Evolutionary conservation across 2,113 vertebrate species (phyloP).

Genomic region (Oenanthe oenanthe): DNA sequence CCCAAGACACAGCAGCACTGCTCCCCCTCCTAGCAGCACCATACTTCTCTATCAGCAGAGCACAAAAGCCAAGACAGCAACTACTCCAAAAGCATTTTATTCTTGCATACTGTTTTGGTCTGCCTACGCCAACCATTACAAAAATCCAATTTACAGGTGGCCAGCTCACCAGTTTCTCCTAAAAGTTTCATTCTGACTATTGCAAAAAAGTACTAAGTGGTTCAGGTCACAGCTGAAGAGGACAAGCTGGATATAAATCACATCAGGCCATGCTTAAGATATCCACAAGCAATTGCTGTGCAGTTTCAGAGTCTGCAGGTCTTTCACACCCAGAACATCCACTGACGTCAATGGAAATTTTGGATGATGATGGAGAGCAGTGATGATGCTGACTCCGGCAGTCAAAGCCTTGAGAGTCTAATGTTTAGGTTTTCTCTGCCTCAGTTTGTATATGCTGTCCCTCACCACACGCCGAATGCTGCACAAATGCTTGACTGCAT

Average conservation of each 20-base stretch:
- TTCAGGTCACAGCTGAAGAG: slow-evolving; percentile 17
- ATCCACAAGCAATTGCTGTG: neutral
- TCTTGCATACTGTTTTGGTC: neutral
- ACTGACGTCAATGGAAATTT: slow-evolving; percentile 68
- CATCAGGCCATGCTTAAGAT: slow-evolving; percentile 1
- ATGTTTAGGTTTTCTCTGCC: slow-evolving; percentile 56
- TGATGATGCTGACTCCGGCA: slow-evolving; percentile 33
- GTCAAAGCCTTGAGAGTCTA: slow-evolving; percentile 31
- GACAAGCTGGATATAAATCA: neutral
- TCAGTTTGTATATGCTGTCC: slow-evolving; percentile 46
- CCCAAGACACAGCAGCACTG: neutral
- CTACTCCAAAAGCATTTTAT: neutral
- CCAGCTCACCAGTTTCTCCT: neutral
- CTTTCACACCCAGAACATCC: slow-evolving; percentile 21
- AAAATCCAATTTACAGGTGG: neutral
- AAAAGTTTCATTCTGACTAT: neutral
- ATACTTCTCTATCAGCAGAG: neutral
- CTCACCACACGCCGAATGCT: fast-evolving
- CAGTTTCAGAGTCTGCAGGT: slow-evolving; percentile 15
- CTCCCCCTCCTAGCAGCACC: neutral
- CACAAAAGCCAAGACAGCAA: neutral
- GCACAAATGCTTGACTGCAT: neutral
- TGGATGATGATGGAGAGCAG: slow-evolving; percentile 49
- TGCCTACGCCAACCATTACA: neutral
- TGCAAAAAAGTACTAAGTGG: slow-evolving; percentile 4